A percentile compares a stretch with the other conserved stretches of the same genome.
Conservation (phyloP, 2,888 invertebrate species). For the Parnassius smintheus region DNA sequence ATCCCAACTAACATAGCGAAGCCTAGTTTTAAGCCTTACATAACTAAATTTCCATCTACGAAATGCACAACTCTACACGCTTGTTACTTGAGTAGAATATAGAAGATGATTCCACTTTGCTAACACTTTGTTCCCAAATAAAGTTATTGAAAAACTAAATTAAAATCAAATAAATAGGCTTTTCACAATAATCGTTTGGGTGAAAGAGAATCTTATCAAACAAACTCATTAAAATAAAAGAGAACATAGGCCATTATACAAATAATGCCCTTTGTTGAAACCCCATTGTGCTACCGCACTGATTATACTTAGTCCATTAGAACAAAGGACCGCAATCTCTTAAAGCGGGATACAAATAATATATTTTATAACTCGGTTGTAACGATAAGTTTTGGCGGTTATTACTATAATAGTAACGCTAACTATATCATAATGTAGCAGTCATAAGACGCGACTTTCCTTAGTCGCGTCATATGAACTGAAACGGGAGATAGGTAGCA, state of each 20-base stretch:
- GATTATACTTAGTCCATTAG: constrained; percentile 14
- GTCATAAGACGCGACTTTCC: too few species aligned
- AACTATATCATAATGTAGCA: too few species aligned
- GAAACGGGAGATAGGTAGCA: too few species aligned
- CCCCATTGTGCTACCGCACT: not conserved
- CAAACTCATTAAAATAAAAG: constrained; percentile 15
- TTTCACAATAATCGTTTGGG: constrained; percentile 6
- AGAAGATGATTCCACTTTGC: too few species aligned
- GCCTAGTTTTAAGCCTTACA: too few species aligned
- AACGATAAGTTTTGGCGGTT: not conserved
- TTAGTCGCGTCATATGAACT: too few species aligned
- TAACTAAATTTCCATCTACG: too few species aligned
- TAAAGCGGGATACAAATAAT: not conserved
- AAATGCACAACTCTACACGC: too few species aligned
- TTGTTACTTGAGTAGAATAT: too few species aligned
- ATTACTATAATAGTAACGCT: too few species aligned
- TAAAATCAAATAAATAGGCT: constrained; percentile 5
- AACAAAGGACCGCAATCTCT: constrained; percentile 3
- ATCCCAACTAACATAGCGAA: too few species aligned
- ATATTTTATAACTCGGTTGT: not conserved
- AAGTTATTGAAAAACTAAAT: not conserved
- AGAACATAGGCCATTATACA: constrained; percentile 10
- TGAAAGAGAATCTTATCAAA: constrained; percentile 9
- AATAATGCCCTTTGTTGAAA: constrained; percentile 15
- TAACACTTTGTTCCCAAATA: too few species aligned